phyloP scores from a whole-genome alignment of 1,140 invertebrate genomes.

The Drosophila sturtevanti region DNA sequence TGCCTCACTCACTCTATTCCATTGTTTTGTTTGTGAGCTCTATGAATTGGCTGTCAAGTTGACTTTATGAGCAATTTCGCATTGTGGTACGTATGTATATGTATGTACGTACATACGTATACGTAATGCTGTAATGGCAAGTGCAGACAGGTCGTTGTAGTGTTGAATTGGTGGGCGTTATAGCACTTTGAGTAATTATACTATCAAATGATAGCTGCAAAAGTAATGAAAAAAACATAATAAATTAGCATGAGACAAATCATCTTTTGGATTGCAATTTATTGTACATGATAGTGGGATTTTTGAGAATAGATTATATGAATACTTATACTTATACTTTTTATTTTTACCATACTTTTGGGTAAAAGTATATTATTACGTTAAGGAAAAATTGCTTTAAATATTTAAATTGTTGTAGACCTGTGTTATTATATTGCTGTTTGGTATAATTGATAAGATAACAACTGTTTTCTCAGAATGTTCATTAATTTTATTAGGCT shows the following conservation, averaged over 20 bases:
- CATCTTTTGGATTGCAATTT: too few species aligned
- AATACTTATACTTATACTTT: too few species aligned
- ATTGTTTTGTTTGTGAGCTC: conserved; percentile 51
- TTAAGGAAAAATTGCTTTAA: too few species aligned
- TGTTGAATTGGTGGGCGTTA: conserved; percentile 43
- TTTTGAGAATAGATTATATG: too few species aligned
- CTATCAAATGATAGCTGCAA: conserved; percentile 51
- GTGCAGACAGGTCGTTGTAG: conserved; percentile 42
- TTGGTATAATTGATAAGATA: too few species aligned
- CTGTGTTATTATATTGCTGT: too few species aligned
- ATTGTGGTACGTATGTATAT: conserved; percentile 28
- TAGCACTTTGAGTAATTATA: conserved; percentile 39
- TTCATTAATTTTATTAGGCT: too few species aligned
- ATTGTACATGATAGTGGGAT: too few species aligned
- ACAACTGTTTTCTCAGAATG: too few species aligned
- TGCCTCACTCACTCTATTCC: not conserved
- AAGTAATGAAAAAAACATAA: conserved; percentile 19
- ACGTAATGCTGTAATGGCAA: conserved; percentile 48
- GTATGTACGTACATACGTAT: conserved; percentile 42
- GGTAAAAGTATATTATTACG: too few species aligned
- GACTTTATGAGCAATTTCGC: conserved; percentile 48
- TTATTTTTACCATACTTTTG: too few species aligned
- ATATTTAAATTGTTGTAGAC: too few species aligned
- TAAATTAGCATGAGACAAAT: not conserved
- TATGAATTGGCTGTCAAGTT: conserved; percentile 51